A percentile compares a stretch with the other conserved stretches of the same genome.
These are phyloP conservation scores for Sprattus sprattus DNA, from an alignment of 2,113 vertebrate genomes.

Conservation along the genomic window DNA sequence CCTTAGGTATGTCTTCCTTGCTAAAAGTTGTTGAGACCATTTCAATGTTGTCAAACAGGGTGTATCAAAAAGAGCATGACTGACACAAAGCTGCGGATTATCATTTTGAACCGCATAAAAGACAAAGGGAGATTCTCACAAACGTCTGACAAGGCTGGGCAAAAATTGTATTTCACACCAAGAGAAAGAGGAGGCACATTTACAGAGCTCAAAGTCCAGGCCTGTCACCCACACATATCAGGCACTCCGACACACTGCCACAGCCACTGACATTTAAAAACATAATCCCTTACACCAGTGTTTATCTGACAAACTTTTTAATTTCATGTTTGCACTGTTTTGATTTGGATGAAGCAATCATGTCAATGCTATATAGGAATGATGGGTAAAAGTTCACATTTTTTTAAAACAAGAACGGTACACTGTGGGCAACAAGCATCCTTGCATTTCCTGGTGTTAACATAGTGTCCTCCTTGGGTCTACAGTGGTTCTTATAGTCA, in stretches of 20 bases:
- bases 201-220: background rate
- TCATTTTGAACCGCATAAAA: background rate
- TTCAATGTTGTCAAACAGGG: background rate
- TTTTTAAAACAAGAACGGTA: background rate
- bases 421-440: background rate
- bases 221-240: background rate
- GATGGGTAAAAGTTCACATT: background rate
- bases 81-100: too few relatives aligned
- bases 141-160: background rate
- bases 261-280: background rate
- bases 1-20: background rate
- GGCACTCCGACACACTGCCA: background rate
- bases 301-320: constrained; percentile 1
- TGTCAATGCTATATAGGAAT: background rate
- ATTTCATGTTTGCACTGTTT: background rate
- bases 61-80: too few relatives aligned
- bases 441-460: background rate
- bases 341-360: background rate
- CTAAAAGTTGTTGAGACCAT: background rate
- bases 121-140: background rate
- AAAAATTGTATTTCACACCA: background rate
- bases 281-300: background rate
- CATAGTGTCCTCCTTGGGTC: background rate
- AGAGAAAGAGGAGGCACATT: background rate
- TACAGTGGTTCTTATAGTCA: background rate